phyloP scores from a whole-genome alignment of 2,113 vertebrate genomes.

The Elanoides forficatus region DNA sequence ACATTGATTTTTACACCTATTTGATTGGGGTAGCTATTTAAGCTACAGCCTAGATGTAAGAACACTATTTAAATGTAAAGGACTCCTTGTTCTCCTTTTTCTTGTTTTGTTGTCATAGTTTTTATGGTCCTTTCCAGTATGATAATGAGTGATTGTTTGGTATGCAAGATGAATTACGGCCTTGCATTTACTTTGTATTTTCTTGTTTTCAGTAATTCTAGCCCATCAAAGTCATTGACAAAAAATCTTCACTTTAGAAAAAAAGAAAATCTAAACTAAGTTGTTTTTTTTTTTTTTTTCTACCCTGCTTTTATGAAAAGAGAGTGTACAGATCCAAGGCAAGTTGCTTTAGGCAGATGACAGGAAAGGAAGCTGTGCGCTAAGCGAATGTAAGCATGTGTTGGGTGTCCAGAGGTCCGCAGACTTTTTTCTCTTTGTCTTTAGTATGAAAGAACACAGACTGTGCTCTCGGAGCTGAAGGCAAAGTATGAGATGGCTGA shows the following conservation, averaged over 20 bases:
- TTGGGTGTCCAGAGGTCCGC: constrained; percentile 19
- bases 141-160: not conserved
- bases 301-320: not conserved
- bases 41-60: not conserved
- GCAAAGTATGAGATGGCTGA: constrained; percentile 88
- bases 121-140: not conserved
- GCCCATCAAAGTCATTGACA: not conserved
- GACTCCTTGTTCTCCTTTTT: not conserved
- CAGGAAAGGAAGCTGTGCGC: not conserved
- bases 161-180: not conserved
- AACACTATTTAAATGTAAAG: not conserved
- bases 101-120: not conserved
- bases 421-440: constrained; percentile 69
- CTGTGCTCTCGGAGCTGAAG: constrained; percentile 86
- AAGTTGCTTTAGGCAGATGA: not conserved
- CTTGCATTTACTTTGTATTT: not conserved
- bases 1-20: not conserved
- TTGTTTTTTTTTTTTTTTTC: not conserved
- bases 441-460: constrained; percentile 93
- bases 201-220: not conserved
- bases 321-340: not conserved
- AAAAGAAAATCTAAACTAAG: not conserved
- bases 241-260: not conserved
- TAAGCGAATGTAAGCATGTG: not conserved
- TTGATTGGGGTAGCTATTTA: not conserved